Evolutionary conservation across 1,140 invertebrate genomes (phyloP), one percentile per base, ranked within the genome.

Genomic region (Drosophila pectinifera): DNA sequence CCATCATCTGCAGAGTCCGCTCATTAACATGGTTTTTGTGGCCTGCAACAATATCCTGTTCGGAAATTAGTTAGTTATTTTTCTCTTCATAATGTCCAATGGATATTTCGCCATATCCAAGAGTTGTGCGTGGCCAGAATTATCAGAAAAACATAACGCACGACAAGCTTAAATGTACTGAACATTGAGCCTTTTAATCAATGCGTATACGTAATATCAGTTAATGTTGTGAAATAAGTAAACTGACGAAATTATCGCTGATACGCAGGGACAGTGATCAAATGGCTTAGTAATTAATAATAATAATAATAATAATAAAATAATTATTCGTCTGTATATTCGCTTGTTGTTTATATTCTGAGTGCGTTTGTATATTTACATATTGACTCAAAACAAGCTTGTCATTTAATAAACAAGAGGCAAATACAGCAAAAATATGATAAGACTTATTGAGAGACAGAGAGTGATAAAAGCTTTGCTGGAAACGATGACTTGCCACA

Each of bases 1-100:
- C 7, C 62, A 73, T 5, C 92, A 93, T 34, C 79, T 94, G 24
- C 91, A 92, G 46, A 91, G 91, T 57, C 88, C 92, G 0, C 69
- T 74, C 0, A 70, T 92, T 4, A 83, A 91, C 36, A 74, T 92
- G 83, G 51, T 51, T n/a, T 56, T 59, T 1, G 34, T 91, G 8
- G 64, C 69, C 10, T 48, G 62, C 6, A 43, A 49, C 14, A 80
- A 75, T 55, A 36, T 92, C 3, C 28, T 13, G 4, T 74, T 18
- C n/a, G n/a, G n/a, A n/a, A n/a, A n/a, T n/a, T n/a, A n/a, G n/a
- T n/a, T n/a, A n/a, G n/a, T n/a, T n/a, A n/a, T n/a, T 26, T 36
- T 0, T 22, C 5, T 3, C 22, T 14, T 14, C 10, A 34, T 7
- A 16, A 11, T 54, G 7, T 55, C 2, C 31, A 14, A 5, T 64